Evolutionary conservation across 2,888 invertebrate genomes (phyloP), one percentile per base, ranked within the genome.

Genomic region (Drepanosiphum platanoidis): DNA sequence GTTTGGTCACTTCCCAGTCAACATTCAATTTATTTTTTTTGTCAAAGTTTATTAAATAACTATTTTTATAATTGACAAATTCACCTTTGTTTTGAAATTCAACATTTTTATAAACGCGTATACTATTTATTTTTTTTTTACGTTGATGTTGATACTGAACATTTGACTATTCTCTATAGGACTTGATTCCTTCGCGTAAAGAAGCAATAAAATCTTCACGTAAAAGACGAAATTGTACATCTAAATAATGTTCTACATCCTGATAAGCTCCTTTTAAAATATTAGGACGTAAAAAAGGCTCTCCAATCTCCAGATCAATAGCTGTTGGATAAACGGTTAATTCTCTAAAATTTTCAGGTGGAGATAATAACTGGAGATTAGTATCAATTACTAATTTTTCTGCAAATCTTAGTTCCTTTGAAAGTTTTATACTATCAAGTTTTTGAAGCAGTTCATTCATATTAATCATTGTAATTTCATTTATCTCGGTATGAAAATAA

Each of bases 171-270:
- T 58, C 70, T 79, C 79, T 86, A 36, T 79, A 80, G 18, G 34
- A 52, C 8, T 75, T 13, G 22, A 86, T 66, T 91, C 94, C 94
- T 88, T 93, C 92, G 52, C 94, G 90, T 36, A 97, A 89, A 0
- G 96, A 95, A 30, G 92, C 91, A 52, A 95, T 91, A 88, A 94
- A 95, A 89, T 97, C 96, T 90, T 96, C 95, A 52, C 95, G 90
- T 77, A 96, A 89, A 58, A 96, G 90, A 61, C 94, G 92, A 88
- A 95, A 95, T 88, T 96, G 96, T n/a, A 93, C 90, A 88, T 95
- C 94, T 36, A 97, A 90, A 89, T 97, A 97, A 88, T 95, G 93
- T 72, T 93, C 91, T 1, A 93, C 91, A 88, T 91, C 91, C 1
- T 90, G 88, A 89, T 94, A 96, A 0, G 91, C 90, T 27, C 94